These are phyloP conservation scores for Hydropotes inermis DNA, from an alignment of 2,113 vertebrate species.

Conservation along the genomic window DNA sequence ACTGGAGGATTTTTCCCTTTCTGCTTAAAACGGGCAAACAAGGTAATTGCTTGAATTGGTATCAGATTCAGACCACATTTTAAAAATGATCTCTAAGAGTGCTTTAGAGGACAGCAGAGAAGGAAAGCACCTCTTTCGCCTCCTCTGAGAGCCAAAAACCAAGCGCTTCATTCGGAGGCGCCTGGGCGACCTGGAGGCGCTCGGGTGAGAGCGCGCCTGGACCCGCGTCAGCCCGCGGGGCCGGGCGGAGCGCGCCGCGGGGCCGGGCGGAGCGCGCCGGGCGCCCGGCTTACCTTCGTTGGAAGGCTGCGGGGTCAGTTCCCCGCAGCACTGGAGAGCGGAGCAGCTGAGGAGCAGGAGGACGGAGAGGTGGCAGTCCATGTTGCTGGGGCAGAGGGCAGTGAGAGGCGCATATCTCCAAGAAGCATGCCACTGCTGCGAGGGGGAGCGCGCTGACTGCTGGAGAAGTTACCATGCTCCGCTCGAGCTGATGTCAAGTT, in stretches of 20 bases:
- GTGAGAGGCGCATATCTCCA: conserved; percentile 92
- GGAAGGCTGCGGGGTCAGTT: conserved; percentile 84
- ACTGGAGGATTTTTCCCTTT: not conserved
- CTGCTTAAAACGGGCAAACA: conserved; percentile 45
- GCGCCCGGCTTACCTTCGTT: conserved; percentile 92
- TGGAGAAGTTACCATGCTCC: conserved; percentile 87
- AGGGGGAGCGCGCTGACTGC: conserved; percentile 80
- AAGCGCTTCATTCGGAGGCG: not conserved
- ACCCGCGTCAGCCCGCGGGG: not conserved
- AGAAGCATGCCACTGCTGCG: conserved; percentile 91
- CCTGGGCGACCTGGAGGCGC: not conserved
- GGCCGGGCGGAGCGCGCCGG: not conserved
- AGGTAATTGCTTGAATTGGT: conserved; percentile 36
- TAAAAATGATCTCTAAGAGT: not conserved
- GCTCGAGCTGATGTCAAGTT: conserved; percentile 88
- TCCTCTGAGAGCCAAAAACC: not conserved
- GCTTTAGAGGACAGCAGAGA: not conserved
- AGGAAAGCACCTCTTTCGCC: not conserved
- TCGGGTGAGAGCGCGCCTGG: not conserved
- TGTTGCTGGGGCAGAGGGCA: conserved; percentile 90
- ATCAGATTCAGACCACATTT: conserved; percentile 64
- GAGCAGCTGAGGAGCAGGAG: conserved; percentile 80
- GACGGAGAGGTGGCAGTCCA: conserved; percentile 90
- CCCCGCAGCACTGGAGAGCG: conserved; percentile 75
- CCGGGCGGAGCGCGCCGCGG: not conserved